Conservation (phyloP, 2,797 vertebrate genomes). For the Arvicola amphibius region DNA sequence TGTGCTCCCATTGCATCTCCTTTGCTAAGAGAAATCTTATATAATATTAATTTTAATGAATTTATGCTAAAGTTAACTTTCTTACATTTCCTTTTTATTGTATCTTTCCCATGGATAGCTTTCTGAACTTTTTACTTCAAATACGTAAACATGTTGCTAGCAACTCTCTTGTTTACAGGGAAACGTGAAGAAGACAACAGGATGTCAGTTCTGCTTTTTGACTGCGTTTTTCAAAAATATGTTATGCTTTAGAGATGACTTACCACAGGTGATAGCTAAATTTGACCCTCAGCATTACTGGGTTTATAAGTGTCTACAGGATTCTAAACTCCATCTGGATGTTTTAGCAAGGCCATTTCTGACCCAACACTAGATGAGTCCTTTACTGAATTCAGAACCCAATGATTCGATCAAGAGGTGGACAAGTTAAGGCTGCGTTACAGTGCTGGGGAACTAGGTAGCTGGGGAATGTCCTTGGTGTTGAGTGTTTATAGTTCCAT, state of each 20-base stretch:
- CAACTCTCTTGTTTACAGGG: not conserved
- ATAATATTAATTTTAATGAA: not conserved
- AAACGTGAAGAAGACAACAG: not conserved
- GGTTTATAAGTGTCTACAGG: not conserved
- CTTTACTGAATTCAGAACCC: not conserved
- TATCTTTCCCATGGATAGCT: not conserved
- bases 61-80: not conserved
- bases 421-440: not conserved
- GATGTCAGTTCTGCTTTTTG: not conserved
- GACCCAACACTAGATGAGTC: not conserved
- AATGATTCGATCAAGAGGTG: not conserved
- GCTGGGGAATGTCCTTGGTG: not conserved
- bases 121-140: constrained; percentile 25
- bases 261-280: not conserved
- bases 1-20: not conserved
- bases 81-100: not conserved
- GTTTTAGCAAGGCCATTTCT: not conserved
- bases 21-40: not conserved
- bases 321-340: not conserved
- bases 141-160: not conserved
- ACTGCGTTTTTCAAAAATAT: not conserved
- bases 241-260: not conserved
- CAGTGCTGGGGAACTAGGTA: not conserved
- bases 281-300: not conserved
- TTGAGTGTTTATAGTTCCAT: not conserved